phyloP scores from a whole-genome alignment of 2,797 vertebrate genomes.

The Periparus ater region DNA sequence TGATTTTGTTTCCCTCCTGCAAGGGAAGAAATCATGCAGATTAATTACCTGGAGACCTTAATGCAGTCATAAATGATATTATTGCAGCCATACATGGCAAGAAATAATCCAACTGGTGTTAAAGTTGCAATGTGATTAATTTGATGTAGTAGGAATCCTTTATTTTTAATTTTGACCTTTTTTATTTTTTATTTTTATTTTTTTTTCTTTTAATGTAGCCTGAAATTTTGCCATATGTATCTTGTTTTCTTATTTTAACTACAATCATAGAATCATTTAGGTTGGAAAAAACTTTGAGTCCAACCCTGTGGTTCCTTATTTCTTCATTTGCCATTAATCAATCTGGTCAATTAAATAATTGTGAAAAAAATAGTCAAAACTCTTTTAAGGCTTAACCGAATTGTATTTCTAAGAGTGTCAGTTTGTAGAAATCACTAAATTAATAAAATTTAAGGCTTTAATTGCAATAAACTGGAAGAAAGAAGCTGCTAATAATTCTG shows the following conservation, averaged over 20 bases:
- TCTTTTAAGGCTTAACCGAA: constrained; percentile 30
- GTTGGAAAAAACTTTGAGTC: not conserved
- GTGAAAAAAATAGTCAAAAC: constrained; percentile 3
- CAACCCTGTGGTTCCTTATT: not conserved
- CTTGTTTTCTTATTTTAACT: not conserved
- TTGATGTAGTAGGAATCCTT: not conserved
- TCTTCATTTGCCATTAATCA: constrained; percentile 43
- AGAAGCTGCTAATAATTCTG: not conserved
- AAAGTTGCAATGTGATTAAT: not conserved
- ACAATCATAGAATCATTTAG: not conserved
- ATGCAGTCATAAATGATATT: not conserved
- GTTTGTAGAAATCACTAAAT: not conserved
- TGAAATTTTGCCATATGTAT: not conserved
- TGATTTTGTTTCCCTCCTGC: not conserved
- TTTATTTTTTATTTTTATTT: not conserved
- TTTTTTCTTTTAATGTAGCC: not conserved
- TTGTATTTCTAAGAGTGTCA: constrained; percentile 1
- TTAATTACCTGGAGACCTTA: not conserved
- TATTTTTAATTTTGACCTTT: not conserved
- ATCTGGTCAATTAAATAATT: constrained; percentile 29
- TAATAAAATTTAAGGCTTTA: not conserved
- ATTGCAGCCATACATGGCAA: not conserved
- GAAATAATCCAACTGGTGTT: not conserved
- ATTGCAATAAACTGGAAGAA: not conserved
- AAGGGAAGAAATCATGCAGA: not conserved